Evolutionary conservation across 2,888 invertebrate genomes (phyloP), one percentile per base, ranked within the genome.

Genomic region (Dryobota labecula): DNA sequence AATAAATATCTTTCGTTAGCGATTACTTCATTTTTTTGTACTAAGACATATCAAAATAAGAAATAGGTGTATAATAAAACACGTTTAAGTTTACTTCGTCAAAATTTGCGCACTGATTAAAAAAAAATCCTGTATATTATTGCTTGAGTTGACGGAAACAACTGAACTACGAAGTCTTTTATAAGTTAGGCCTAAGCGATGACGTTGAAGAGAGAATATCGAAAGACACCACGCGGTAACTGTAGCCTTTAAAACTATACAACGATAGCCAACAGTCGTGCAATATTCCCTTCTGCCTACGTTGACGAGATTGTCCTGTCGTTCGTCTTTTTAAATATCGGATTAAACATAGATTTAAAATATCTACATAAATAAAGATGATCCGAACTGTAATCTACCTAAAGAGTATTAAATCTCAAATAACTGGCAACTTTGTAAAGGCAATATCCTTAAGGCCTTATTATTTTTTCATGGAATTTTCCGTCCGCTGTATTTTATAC

Each of bases 361-460:
- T n/a, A 56, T 71, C 18, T 51, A 30, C 36, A 18, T 45, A 51
- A 45, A 38, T 53, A 71, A 27, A 73, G 38, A 47, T 73, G 9
- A 68, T 53, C 51, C n/a, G 9, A 45, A 33, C 33, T 67, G 58
- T 47, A 53, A 53, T 51, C 38, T 18, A 41, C 13, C 7, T 43
- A 56, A 75, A 72, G 33, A 65, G 65, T 41, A 38, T 54, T 62
- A 54, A 63, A 41, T 64, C 43, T 24, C 15, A n/a, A 45, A 53
- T 45, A 47, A 47, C 30, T 30, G 36, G 20, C 62, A 62, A 66
- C n/a, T 43, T 75, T 36, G 8, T 47, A n/a, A 47, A 51, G 11
- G 33, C 33, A 36, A 76, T 36, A 45, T 18, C 18, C n/a, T 11
- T 43, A 15, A 11, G 13, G 6, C 6, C 2, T 51, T 61, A 71